These are phyloP conservation scores for Telmatherina bonti DNA, from an alignment of 2,797 vertebrate genomes.

Conservation along the genomic window DNA sequence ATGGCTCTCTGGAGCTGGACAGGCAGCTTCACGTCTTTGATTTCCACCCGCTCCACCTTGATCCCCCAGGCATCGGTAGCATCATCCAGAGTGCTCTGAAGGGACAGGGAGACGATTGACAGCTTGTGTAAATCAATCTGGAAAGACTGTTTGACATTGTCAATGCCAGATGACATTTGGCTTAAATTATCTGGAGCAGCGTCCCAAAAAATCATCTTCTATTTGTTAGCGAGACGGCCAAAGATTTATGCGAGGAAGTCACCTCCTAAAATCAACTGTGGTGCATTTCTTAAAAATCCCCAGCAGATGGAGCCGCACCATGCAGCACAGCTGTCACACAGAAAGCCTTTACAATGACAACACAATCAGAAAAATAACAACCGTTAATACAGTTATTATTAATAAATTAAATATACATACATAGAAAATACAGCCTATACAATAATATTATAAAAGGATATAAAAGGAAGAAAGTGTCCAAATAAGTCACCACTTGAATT, in stretches of 20 bases:
- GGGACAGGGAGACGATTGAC: constrained; percentile 4
- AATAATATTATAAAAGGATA: no score
- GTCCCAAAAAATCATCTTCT: not conserved
- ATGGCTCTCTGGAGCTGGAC: constrained; percentile 96
- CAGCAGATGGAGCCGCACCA: constrained; percentile 49
- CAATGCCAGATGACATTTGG: not conserved
- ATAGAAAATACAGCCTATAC: no score
- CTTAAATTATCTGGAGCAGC: no score
- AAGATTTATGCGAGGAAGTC: not conserved
- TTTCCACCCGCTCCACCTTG: constrained; percentile 98
- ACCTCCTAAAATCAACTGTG: not conserved
- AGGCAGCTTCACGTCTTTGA: constrained; percentile 96
- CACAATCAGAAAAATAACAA: not conserved
- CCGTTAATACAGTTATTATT: no score
- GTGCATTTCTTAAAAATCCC: constrained; percentile 17
- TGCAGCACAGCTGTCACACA: not conserved
- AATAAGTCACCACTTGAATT: no score
- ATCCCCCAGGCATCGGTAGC: constrained; percentile 97
- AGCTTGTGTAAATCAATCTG: not conserved
- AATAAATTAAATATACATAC: no score
- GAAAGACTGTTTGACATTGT: not conserved
- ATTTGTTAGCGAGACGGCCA: not conserved
- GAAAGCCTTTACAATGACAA: not conserved
- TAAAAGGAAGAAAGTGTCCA: no score
- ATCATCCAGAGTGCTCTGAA: constrained; percentile 88